These are phyloP conservation scores for Drosophila guanche DNA, from an alignment of 1,140 invertebrate species.

Conservation along the genomic window DNA sequence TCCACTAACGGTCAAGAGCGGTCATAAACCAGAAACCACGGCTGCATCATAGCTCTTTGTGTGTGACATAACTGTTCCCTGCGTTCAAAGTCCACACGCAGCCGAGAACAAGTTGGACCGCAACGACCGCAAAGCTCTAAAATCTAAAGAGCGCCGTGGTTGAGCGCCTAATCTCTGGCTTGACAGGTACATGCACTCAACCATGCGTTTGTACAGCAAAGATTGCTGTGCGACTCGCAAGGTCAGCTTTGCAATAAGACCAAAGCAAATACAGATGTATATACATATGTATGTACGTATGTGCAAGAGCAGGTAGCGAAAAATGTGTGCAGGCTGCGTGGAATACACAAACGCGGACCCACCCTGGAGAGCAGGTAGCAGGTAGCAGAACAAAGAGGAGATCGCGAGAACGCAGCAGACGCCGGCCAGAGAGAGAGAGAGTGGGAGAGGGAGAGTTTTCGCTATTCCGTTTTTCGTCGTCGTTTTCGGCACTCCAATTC, in stretches of 20 bases:
- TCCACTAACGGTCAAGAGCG: constrained; percentile 62
- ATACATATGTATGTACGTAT: no score
- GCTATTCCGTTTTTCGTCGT: no score
- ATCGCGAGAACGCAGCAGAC: no score
- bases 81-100: background rate
- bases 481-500: no score
- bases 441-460: no score
- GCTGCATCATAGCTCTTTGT: constrained; percentile 47
- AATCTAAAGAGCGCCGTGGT: background rate
- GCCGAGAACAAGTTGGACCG: constrained; percentile 48
- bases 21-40: constrained; percentile 50
- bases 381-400: no score
- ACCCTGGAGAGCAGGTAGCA: no score
- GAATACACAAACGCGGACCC: no score
- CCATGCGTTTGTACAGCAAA: background rate
- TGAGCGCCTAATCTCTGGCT: constrained; percentile 2
- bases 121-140: constrained; percentile 1
- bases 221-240: background rate
- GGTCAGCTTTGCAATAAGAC: constrained; percentile 3
- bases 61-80: constrained; percentile 69
- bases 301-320: no score
- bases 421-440: no score
- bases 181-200: constrained; percentile 31
- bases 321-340: no score
- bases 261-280: no score